Percentiles rank a stretch among this genome's conserved stretches.
phyloP scores from a whole-genome alignment of 2,113 vertebrate genomes.

The Misgurnus mizolepis region DNA sequence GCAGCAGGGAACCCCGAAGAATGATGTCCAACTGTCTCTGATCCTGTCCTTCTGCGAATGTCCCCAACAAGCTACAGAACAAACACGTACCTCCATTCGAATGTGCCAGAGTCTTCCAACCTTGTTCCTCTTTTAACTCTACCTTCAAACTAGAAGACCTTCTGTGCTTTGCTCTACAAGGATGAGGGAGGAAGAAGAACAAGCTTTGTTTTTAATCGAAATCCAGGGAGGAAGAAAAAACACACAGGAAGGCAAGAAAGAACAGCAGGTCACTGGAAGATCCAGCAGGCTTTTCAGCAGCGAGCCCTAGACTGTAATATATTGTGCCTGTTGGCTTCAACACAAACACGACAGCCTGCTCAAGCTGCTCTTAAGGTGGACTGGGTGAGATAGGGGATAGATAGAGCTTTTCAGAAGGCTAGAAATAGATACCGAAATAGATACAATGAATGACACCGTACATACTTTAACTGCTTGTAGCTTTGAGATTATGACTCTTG shows the following conservation, averaged over 20 bases:
- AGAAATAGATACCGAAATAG: conserved; percentile 11
- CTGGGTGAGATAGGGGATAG: conserved; percentile 60
- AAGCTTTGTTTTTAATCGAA: conserved; percentile 81
- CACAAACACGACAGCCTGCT: conserved; percentile 81
- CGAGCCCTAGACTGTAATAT: conserved; percentile 83
- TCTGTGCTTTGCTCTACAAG: conserved; percentile 53
- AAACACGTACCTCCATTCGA: conserved; percentile 67
- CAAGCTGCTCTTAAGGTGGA: conserved; percentile 82
- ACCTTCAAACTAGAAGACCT: conserved; percentile 51
- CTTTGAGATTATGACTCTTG: background rate
- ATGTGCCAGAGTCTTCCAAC: conserved; percentile 51
- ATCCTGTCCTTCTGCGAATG: conserved; percentile 50
- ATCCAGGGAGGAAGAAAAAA: conserved; percentile 63
- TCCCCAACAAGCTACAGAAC: conserved; percentile 64
- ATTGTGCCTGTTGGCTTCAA: conserved; percentile 86
- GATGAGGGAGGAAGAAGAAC: conserved; percentile 50
- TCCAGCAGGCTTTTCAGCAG: conserved; percentile 85
- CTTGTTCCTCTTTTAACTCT: conserved; percentile 50
- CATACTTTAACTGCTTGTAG: background rate
- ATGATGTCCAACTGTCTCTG: conserved; percentile 62
- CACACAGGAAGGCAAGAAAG: conserved; percentile 76
- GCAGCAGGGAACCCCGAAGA: conserved; percentile 48
- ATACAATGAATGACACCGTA: background rate
- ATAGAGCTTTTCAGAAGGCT: background rate
- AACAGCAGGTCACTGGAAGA: conserved; percentile 83